Evolutionary conservation across 1,140 invertebrate species (phyloP).

Genomic region (Rhagoletis zephyria): DNA sequence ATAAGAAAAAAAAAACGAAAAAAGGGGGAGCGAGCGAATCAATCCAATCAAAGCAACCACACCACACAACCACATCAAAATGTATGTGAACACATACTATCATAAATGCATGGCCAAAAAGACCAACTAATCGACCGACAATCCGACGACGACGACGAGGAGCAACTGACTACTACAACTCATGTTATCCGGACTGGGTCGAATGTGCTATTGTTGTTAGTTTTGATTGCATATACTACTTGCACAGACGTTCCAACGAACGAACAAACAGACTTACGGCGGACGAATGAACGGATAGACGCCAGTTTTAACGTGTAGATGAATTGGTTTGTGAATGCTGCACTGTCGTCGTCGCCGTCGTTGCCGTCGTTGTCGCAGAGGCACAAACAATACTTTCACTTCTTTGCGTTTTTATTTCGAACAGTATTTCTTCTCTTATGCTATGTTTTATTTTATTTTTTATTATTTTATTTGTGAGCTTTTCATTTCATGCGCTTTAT

Average conservation of each 20-base stretch:
- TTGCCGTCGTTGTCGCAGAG: too few species aligned
- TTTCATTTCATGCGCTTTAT: slow-evolving; percentile 17
- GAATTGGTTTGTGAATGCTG: slow-evolving; percentile 48
- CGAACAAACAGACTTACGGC: slow-evolving; percentile 23
- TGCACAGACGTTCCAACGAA: slow-evolving; percentile 36
- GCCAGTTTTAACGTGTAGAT: slow-evolving; percentile 39
- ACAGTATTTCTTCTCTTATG: slow-evolving; percentile 1
- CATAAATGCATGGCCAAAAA: slow-evolving; percentile 20
- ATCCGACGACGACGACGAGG: not conserved
- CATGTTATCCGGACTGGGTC: slow-evolving; percentile 43
- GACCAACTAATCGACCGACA: slow-evolving; percentile 22
- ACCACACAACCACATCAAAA: not conserved
- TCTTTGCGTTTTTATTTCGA: slow-evolving; percentile 52
- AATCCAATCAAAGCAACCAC: not conserved
- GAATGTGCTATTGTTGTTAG: slow-evolving; percentile 6
- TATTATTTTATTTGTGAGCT: not conserved
- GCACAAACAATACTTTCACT: slow-evolving; percentile 54
- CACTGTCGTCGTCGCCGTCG: not conserved
- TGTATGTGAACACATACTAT: slow-evolving; percentile 12
- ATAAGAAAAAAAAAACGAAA: too few species aligned
- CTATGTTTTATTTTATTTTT: not conserved
- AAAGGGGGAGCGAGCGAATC: not conserved
- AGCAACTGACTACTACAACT: slow-evolving; percentile 4
- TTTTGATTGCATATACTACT: slow-evolving; percentile 32
- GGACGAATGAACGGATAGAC: slow-evolving; percentile 6